phyloP scores from a whole-genome alignment of 2,113 vertebrate species.

The Leptocoma aspasia region DNA sequence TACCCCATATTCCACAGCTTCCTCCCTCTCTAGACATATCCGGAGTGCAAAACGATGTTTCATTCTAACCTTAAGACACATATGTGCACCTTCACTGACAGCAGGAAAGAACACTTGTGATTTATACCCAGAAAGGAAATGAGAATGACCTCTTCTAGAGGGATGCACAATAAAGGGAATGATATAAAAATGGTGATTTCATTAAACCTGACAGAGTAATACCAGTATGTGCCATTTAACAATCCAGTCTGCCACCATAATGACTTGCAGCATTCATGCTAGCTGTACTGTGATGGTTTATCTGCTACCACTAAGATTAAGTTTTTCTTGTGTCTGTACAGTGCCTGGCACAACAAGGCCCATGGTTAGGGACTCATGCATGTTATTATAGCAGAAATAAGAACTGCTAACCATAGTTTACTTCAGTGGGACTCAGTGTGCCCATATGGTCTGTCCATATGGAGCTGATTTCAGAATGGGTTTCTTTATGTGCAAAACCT shows the following conservation, averaged over 20 bases:
- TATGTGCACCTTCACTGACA: background rate
- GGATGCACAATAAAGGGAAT: background rate
- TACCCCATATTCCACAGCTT: background rate
- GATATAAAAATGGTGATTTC: background rate
- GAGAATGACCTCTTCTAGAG: background rate
- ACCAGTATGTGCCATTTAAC: background rate
- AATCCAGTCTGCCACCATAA: background rate
- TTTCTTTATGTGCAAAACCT: background rate
- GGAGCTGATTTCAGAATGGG: background rate
- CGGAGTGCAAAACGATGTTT: background rate
- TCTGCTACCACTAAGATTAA: background rate
- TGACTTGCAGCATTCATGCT: background rate
- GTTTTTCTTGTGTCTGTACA: background rate
- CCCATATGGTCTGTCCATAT: slow-evolving; percentile 32
- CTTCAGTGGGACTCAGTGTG: background rate
- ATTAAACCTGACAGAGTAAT: background rate
- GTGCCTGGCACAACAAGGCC: background rate
- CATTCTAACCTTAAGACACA: background rate
- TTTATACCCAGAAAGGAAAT: slow-evolving; percentile 2
- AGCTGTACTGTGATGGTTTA: background rate
- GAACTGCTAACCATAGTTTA: background rate
- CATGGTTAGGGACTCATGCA: background rate
- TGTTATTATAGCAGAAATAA: background rate
- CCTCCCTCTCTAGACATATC: background rate
- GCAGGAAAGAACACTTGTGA: background rate